Conservation (phyloP, 2,113 vertebrate genomes). For the Callospermophilus lateralis region DNA sequence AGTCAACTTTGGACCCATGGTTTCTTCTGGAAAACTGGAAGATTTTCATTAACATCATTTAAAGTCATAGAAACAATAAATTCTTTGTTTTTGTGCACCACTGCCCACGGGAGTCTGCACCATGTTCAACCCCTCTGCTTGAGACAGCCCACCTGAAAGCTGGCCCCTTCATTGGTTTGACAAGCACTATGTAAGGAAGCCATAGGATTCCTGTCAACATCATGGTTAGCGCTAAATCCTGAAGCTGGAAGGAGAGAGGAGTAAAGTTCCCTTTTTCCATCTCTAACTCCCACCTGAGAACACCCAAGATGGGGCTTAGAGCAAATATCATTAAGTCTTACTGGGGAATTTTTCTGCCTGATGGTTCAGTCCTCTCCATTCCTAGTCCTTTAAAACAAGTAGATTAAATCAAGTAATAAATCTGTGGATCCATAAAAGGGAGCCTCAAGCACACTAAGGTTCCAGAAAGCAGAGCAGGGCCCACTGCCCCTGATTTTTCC, state of each 20-base stretch:
- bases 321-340: neutral
- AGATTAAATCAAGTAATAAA: neutral
- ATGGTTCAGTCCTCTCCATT: neutral
- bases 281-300: neutral
- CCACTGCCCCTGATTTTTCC: neutral
- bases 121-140: neutral
- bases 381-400: neutral
- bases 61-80: neutral
- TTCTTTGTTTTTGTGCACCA: neutral
- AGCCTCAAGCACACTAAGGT: neutral
- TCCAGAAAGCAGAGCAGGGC: neutral
- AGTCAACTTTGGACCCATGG: neutral
- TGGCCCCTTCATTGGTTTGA: neutral
- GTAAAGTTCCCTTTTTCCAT: neutral
- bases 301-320: neutral
- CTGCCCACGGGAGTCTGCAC: neutral
- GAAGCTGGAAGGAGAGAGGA: neutral
- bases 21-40: neutral
- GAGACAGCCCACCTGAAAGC: neutral
- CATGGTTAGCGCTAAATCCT: neutral
- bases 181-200: neutral
- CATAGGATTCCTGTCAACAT: neutral
- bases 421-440: neutral
- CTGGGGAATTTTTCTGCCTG: neutral
- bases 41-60: neutral